Conservation (phyloP, 64 coral and sea anemone species). For the Anthopleura sola region DNA sequence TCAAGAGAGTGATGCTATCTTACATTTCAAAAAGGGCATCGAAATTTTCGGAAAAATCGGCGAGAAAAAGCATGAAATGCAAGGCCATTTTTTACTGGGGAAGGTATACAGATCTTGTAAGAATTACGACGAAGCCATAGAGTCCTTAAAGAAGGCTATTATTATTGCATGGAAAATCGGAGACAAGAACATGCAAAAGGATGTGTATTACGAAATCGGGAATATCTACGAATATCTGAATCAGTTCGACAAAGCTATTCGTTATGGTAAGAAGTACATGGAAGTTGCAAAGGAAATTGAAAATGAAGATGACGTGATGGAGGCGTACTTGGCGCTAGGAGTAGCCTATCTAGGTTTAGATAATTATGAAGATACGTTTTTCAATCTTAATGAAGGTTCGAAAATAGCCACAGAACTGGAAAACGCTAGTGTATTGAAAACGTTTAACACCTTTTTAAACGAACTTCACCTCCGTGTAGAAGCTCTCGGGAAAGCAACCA, state of each 20-base stretch:
- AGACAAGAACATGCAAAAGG: not conserved
- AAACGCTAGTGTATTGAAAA: not conserved
- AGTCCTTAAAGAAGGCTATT: not conserved
- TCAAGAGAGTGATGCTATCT: not conserved
- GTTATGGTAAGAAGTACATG: not conserved
- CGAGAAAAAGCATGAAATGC: not conserved
- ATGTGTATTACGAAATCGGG: not conserved
- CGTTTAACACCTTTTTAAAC: not conserved
- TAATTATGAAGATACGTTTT: not conserved
- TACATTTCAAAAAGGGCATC: not conserved
- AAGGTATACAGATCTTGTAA: not conserved
- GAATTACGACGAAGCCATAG: not conserved
- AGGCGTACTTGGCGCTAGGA: not conserved
- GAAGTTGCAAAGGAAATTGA: not conserved
- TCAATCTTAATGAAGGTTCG: not conserved
- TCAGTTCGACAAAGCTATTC: not conserved
- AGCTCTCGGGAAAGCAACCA: not conserved
- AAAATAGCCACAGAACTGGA: not conserved
- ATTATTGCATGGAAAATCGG: not conserved
- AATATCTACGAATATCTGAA: constrained; percentile 3
- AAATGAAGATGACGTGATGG: not conserved
- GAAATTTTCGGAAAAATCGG: not conserved
- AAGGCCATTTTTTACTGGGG: not conserved
- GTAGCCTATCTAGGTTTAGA: not conserved
- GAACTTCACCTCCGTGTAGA: not conserved